phyloP scores from a whole-genome alignment of 2,888 invertebrate species.

The Acleris sparsana region DNA sequence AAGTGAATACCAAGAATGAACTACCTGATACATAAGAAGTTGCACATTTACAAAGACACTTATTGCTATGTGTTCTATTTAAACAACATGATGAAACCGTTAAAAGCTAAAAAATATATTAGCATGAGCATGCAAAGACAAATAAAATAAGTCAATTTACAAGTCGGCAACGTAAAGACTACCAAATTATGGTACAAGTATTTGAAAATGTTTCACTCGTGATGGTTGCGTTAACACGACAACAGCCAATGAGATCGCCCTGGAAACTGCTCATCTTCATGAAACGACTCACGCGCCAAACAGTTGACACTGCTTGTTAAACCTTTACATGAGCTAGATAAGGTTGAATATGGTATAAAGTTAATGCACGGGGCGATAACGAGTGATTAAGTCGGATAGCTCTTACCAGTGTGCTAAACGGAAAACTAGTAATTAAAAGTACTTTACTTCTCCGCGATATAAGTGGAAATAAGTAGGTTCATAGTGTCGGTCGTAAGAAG shows the following conservation, averaged over 20 bases:
- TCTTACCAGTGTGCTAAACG: constrained; percentile 77
- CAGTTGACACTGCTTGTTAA: constrained; percentile 47
- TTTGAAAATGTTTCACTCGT: constrained; percentile 78
- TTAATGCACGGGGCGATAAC: constrained; percentile 51
- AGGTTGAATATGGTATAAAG: constrained; percentile 54
- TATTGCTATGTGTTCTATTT: constrained; percentile 52
- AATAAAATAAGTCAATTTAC: constrained; percentile 77
- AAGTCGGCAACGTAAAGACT: constrained; percentile 71
- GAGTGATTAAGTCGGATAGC: constrained; percentile 69
- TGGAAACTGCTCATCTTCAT: constrained; percentile 65
- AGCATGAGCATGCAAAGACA: constrained; percentile 72
- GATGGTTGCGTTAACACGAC: constrained; percentile 73
- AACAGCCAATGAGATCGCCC: constrained; percentile 65
- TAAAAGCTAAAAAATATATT: constrained; percentile 77
- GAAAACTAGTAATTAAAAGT: constrained; percentile 79
- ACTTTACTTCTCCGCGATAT: constrained; percentile 63
- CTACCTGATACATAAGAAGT: constrained; percentile 2
- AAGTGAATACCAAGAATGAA: constrained; percentile 12
- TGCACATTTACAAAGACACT: constrained; percentile 20
- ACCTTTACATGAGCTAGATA: constrained; percentile 51
- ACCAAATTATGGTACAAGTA: constrained; percentile 76
- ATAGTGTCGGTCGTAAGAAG: constrained; percentile 66
- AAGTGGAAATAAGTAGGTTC: constrained; percentile 60
- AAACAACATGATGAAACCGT: constrained; percentile 76
- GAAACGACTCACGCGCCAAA: constrained; percentile 53